phyloP scores from a whole-genome alignment of 1,140 invertebrate species.

The Sinonovacula constricta region DNA sequence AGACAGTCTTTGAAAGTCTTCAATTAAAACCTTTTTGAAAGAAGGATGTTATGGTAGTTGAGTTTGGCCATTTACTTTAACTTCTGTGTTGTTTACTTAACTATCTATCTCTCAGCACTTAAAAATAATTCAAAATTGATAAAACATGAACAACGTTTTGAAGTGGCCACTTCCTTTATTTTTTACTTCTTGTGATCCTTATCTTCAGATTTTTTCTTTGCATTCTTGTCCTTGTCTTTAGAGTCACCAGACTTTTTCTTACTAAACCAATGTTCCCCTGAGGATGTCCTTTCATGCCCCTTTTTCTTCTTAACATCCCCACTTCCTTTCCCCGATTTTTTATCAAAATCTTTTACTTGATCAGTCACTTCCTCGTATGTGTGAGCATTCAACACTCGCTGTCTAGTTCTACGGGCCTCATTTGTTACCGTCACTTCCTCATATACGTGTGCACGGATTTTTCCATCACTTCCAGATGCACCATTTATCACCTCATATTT shows the following conservation, averaged over 20 bases:
- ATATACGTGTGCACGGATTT: conserved; percentile 49
- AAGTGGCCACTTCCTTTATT: too few relatives aligned
- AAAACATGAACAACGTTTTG: too few relatives aligned
- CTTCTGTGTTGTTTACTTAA: too few relatives aligned
- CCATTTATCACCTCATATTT: conserved; percentile 34
- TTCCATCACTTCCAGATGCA: conserved; percentile 3
- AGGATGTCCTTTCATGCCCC: conserved; percentile 42
- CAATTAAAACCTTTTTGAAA: too few relatives aligned
- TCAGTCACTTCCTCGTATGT: conserved; percentile 46
- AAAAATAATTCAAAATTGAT: too few relatives aligned
- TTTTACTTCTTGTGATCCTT: too few relatives aligned
- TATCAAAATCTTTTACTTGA: conserved; percentile 5
- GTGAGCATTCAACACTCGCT: conserved; percentile 33
- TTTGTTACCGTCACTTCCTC: conserved; percentile 40
- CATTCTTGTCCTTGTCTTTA: conserved; percentile 26
- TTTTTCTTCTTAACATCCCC: conserved; percentile 29
- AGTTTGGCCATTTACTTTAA: too few relatives aligned
- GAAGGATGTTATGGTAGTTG: too few relatives aligned
- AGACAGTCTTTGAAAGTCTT: too few relatives aligned
- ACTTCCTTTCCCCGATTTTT: not conserved
- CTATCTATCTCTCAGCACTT: too few relatives aligned
- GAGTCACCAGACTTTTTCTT: conserved; percentile 40
- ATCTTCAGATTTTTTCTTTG: conserved; percentile 34
- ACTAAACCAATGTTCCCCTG: conserved; percentile 38
- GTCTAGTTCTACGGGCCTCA: conserved; percentile 20